Conservation (phyloP, 2,113 vertebrate genomes). For the Grammomys surdaster region DNA sequence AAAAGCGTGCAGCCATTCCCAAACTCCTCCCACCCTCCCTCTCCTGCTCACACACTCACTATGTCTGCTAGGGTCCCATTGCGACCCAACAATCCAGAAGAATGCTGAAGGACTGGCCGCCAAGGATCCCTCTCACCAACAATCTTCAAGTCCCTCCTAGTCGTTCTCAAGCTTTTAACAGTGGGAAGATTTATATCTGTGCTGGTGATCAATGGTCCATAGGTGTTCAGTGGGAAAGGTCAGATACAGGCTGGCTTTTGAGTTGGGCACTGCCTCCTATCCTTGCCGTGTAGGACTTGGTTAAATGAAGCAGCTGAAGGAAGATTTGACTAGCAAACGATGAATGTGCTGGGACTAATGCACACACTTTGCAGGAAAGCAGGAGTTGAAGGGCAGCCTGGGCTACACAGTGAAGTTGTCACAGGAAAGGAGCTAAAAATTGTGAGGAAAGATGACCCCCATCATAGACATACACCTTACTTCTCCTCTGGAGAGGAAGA, state of each 20-base stretch:
- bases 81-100: neutral
- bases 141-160: conserved; percentile 27
- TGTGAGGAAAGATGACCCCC: neutral
- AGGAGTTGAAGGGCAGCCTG: neutral
- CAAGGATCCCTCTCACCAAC: conserved; percentile 6
- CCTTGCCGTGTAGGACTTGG: neutral
- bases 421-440: neutral
- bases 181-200: conserved; percentile 32
- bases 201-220: conserved; percentile 58
- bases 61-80: neutral
- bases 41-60: neutral
- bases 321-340: neutral
- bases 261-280: neutral
- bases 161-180: conserved; percentile 48
- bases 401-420: neutral
- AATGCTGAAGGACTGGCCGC: neutral
- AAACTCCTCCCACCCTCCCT: neutral
- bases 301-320: conserved; percentile 17
- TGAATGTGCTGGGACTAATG: neutral
- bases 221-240: neutral
- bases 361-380: neutral
- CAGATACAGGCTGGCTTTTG: neutral
- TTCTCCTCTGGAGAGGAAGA: conserved; percentile 18
- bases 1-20: neutral
- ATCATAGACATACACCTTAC: neutral